A percentile compares a stretch with the other conserved stretches of the same genome.
Evolutionary conservation across 64 coral and sea anemone genomes (phyloP).

Genomic region (Actinia equina): DNA sequence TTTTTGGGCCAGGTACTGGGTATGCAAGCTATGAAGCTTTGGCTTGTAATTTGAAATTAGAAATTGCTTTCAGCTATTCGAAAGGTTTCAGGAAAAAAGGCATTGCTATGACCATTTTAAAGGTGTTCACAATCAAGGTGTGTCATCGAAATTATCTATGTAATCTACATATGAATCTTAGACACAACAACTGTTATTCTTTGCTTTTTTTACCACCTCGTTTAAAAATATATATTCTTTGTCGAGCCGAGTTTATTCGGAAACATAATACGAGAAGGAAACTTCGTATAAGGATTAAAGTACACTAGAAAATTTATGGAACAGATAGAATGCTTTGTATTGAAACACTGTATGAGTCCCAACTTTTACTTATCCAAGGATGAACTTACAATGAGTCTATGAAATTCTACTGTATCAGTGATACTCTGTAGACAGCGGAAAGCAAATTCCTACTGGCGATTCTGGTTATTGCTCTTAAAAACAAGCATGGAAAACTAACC

Average conservation of each 20-base stretch:
- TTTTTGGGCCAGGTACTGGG: background rate
- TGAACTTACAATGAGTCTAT: too few relatives aligned
- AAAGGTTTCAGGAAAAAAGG: background rate
- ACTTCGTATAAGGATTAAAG: background rate
- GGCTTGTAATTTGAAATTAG: too few relatives aligned
- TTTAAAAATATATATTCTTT: background rate
- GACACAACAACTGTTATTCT: background rate
- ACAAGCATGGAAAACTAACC: too few relatives aligned
- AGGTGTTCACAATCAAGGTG: background rate
- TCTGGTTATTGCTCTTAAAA: too few relatives aligned
- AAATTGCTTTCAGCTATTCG: background rate
- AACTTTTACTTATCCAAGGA: too few relatives aligned
- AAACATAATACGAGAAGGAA: background rate
- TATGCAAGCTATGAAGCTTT: background rate
- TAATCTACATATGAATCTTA: background rate
- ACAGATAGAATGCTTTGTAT: background rate
- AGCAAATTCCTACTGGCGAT: too few relatives aligned
- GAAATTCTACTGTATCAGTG: too few relatives aligned
- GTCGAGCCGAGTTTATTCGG: background rate
- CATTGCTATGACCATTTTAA: background rate
- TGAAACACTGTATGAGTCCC: background rate
- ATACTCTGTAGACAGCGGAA: too few relatives aligned
- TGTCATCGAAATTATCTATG: background rate
- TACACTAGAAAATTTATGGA: background rate
- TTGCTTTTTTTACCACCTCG: background rate